Evolutionary conservation across 2,797 vertebrate species (phyloP).

Genomic region (Nannoperca australis): DNA sequence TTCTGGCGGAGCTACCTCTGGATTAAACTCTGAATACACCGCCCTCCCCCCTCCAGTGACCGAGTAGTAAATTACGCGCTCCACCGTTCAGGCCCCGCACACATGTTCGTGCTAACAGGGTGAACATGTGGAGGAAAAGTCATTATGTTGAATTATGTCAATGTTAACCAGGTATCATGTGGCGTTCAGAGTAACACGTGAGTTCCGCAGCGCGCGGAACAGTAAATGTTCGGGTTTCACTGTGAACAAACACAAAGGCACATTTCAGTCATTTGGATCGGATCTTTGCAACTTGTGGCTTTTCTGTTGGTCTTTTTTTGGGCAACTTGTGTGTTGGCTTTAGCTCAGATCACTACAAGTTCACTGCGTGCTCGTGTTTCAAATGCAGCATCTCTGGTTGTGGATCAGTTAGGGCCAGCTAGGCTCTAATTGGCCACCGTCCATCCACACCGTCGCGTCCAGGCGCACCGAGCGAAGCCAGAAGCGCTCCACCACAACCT

Average conservation of each 20-base stretch:
- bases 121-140: constrained; percentile 12
- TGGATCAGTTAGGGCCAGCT: constrained; percentile 18
- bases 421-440: constrained; percentile 19
- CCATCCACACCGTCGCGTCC: constrained; percentile 1
- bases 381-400: constrained; percentile 16
- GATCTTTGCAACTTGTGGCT: constrained; percentile 59
- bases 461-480: constrained; percentile 19
- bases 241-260: background rate
- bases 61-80: constrained; percentile 67
- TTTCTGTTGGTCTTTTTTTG: constrained; percentile 4
- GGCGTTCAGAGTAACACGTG: too few relatives aligned
- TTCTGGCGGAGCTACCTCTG: constrained; percentile 15
- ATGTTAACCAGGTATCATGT: background rate
- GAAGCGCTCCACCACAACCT: constrained; percentile 16
- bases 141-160: background rate
- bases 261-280: background rate
- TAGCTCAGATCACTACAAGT: background rate
- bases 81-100: constrained; percentile 42
- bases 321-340: constrained; percentile 18
- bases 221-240: background rate
- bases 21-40: constrained; percentile 48
- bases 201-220: too few relatives aligned
- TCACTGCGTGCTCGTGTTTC: background rate
- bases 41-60: constrained; percentile 9
- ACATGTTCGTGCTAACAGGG: constrained; percentile 17